Conservation (phyloP, 2,797 vertebrate genomes). For the Esox masquinongy region DNA sequence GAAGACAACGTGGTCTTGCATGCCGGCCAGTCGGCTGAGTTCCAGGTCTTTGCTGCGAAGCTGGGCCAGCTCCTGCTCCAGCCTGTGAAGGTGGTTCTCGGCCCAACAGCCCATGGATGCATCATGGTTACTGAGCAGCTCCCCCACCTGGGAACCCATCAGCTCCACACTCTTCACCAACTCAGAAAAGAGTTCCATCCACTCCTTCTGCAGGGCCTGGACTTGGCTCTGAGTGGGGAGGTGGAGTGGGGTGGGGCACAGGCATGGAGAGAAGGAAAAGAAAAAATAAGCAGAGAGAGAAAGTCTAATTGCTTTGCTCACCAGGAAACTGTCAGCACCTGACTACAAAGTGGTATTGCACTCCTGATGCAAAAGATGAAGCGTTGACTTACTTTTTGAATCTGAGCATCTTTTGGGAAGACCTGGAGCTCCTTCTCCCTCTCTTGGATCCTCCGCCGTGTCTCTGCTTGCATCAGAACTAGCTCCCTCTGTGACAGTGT, state of each 20-base stretch:
- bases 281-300: background rate
- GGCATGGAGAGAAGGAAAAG: background rate
- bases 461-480: slow-evolving; percentile 57
- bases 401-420: slow-evolving; percentile 52
- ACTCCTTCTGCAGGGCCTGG: slow-evolving; percentile 68
- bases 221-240: slow-evolving; percentile 53
- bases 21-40: slow-evolving; percentile 57
- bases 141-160: slow-evolving; percentile 54
- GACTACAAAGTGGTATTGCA: background rate
- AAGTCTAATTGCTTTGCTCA: no score
- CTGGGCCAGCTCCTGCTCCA: slow-evolving; percentile 69
- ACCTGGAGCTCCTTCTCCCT: slow-evolving; percentile 47
- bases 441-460: slow-evolving; percentile 50
- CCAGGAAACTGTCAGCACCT: no score
- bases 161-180: slow-evolving; percentile 52
- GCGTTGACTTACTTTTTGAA: slow-evolving; percentile 53
- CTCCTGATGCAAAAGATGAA: background rate
- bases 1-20: slow-evolving; percentile 69
- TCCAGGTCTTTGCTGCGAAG: slow-evolving; percentile 65
- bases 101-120: slow-evolving; percentile 44
- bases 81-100: slow-evolving; percentile 57
- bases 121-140: slow-evolving; percentile 64
- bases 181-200: slow-evolving; percentile 58
- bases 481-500: slow-evolving; percentile 57
- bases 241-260: background rate